phyloP scores from a whole-genome alignment of 2,888 invertebrate species.

The Notocelia uddmanniana region DNA sequence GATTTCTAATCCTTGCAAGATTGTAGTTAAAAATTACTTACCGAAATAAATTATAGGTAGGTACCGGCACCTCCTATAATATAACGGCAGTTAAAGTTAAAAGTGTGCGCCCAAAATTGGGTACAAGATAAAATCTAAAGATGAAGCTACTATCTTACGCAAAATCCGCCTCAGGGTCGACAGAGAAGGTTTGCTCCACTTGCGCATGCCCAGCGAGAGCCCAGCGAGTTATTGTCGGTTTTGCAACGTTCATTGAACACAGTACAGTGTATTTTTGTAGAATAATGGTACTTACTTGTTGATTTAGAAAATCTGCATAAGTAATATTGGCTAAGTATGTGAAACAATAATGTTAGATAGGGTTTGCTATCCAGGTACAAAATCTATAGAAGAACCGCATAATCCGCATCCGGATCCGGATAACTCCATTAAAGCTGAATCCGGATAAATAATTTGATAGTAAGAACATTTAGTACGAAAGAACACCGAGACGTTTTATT shows the following conservation, averaged over 20 bases:
- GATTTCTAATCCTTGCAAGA: not conserved
- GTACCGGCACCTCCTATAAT: not conserved
- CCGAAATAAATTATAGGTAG: not conserved
- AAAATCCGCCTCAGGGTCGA: conserved; percentile 19
- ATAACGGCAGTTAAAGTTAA: not conserved
- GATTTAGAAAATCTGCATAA: too few species aligned
- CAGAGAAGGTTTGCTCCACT: conserved; percentile 25
- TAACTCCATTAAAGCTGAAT: too few species aligned
- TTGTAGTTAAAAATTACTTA: not conserved
- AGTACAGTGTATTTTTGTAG: not conserved
- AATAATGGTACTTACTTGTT: not conserved
- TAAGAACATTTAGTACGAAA: too few species aligned
- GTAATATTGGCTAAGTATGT: too few species aligned
- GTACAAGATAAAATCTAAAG: conserved; percentile 32
- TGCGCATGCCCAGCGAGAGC: conserved; percentile 4
- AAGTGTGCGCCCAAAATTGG: conserved; percentile 6
- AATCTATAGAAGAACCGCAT: too few species aligned
- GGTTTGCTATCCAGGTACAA: too few species aligned
- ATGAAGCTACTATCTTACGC: conserved; percentile 43
- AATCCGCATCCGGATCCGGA: too few species aligned
- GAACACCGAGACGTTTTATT: too few species aligned
- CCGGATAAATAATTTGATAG: too few species aligned
- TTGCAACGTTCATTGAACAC: not conserved
- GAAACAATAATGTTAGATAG: too few species aligned
- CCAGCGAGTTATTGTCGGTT: not conserved